These are phyloP conservation scores for Bubo bubo DNA, from an alignment of 2,113 vertebrate species.

Conservation along the genomic window DNA sequence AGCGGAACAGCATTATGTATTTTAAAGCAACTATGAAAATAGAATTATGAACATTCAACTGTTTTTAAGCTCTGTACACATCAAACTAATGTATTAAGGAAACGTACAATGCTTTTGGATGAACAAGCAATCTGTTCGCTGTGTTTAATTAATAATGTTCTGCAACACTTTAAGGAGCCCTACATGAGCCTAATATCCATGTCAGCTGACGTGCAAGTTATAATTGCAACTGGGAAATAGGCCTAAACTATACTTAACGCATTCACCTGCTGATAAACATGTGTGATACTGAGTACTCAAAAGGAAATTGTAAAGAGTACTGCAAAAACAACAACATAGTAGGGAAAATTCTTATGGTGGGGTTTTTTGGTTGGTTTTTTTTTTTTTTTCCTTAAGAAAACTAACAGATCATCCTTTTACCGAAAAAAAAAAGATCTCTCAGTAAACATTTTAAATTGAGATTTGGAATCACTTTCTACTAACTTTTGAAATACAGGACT, in stretches of 20 bases:
- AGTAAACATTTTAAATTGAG: neutral
- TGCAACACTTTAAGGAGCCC: neutral
- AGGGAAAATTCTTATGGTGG: neutral
- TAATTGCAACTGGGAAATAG: neutral
- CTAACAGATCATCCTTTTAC: neutral
- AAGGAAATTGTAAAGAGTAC: neutral
- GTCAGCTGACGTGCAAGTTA: neutral
- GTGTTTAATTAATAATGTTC: neutral
- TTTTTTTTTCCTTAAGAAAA: neutral
- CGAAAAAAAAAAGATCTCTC: neutral
- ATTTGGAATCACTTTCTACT: neutral
- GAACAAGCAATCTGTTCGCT: neutral
- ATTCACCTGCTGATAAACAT: neutral
- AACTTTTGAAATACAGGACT: neutral
- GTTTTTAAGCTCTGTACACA: neutral
- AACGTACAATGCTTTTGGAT: neutral
- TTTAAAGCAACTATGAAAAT: neutral
- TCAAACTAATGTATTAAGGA: neutral
- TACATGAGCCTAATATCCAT: fast-evolving
- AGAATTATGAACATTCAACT: neutral
- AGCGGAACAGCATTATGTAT: neutral
- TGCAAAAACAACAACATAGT: neutral
- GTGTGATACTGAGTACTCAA: neutral
- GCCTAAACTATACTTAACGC: neutral
- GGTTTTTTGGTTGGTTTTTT: neutral